phyloP scores from a whole-genome alignment of 2,888 invertebrate genomes.

The Trissonchulus sp. region DNA sequence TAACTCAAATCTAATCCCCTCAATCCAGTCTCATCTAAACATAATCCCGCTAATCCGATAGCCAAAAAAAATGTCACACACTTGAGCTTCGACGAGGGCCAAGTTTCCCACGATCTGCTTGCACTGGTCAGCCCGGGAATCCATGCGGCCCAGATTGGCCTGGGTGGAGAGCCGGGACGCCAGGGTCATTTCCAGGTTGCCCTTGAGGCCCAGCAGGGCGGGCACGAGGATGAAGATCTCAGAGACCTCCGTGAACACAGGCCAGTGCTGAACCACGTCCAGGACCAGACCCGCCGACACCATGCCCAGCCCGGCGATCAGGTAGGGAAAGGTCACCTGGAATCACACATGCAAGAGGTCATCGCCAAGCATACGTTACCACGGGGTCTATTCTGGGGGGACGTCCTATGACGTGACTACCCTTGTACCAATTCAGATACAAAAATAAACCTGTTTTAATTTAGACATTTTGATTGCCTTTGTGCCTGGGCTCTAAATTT shows the following conservation, averaged over 20 bases:
- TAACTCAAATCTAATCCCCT: too few species aligned
- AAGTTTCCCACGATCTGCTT: slow-evolving; percentile 69
- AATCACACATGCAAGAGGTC: too few species aligned
- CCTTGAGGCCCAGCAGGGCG: slow-evolving; percentile 72
- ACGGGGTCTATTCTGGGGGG: too few species aligned
- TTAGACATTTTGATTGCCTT: too few species aligned
- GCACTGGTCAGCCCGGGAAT: neutral
- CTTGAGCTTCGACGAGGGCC: slow-evolving; percentile 71
- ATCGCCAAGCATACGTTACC: too few species aligned
- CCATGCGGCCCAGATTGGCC: slow-evolving; percentile 61
- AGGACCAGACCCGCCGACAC: slow-evolving; percentile 78
- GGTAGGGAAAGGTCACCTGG: slow-evolving; percentile 78
- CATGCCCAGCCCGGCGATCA: slow-evolving; percentile 82
- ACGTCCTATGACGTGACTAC: too few species aligned
- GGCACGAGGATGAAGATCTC: slow-evolving; percentile 74
- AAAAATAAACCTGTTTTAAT: too few species aligned
- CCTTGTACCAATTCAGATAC: too few species aligned
- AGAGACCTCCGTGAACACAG: slow-evolving; percentile 65
- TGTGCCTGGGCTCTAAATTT: too few species aligned
- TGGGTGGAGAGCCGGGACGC: slow-evolving; percentile 86
- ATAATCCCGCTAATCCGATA: too few species aligned
- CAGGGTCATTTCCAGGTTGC: slow-evolving; percentile 92
- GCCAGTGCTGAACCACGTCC: slow-evolving; percentile 75
- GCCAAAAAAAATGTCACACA: too few species aligned
- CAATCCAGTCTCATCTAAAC: too few species aligned